phyloP scores from a whole-genome alignment of 2,797 vertebrate genomes.

The Esox lucius region DNA sequence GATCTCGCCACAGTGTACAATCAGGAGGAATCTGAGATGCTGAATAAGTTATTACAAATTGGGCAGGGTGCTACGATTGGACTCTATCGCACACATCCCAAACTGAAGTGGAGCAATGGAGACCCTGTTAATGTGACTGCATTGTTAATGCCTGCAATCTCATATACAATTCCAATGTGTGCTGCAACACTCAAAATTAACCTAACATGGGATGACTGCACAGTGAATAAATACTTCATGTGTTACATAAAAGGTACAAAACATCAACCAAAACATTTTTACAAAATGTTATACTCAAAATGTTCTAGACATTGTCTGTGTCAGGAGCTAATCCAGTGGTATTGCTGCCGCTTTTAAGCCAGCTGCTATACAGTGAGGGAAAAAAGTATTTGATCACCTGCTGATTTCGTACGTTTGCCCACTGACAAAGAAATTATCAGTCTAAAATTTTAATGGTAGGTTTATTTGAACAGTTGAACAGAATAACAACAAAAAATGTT shows the following conservation, averaged over 20 bases:
- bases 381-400: too few relatives aligned
- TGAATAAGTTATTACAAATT: neutral
- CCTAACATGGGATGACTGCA: neutral
- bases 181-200: conserved; percentile 8
- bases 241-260: conserved; percentile 49
- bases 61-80: conserved; percentile 32
- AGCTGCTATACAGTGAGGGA: too few relatives aligned
- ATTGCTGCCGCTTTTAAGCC: too few relatives aligned
- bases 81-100: rapidly evolving
- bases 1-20: conserved; percentile 44
- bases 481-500: too few relatives aligned
- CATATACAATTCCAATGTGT: neutral
- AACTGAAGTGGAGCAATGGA: conserved; percentile 42
- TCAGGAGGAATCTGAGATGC: neutral
- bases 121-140: rapidly evolving
- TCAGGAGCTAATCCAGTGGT: too few relatives aligned
- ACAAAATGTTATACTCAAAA: too few relatives aligned
- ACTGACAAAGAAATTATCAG: too few relatives aligned
- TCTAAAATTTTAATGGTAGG: too few relatives aligned
- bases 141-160: rapidly evolving
- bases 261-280: too few relatives aligned
- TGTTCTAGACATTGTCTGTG: too few relatives aligned
- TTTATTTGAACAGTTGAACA: too few relatives aligned
- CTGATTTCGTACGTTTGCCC: too few relatives aligned
- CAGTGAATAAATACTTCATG: conserved; percentile 23